Evolutionary conservation across 2,888 invertebrate species (phyloP).

Genomic region (Latheticus oryzae): DNA sequence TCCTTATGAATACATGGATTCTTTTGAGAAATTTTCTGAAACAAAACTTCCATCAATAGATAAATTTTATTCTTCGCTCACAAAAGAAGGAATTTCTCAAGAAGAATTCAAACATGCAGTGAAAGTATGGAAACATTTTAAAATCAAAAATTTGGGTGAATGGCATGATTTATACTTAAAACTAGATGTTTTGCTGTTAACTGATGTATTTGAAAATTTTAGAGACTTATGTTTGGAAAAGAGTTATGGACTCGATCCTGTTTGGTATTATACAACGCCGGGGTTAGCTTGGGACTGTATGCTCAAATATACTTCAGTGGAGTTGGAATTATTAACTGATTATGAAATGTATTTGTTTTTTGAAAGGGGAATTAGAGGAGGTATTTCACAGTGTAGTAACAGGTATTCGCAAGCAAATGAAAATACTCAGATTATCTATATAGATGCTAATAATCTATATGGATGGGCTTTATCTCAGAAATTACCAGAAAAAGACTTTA

Average conservation of each 20-base stretch:
- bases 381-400: constrained; percentile 32
- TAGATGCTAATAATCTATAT: constrained; percentile 41
- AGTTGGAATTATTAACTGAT: constrained; percentile 31
- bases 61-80: constrained; percentile 21
- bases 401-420: constrained; percentile 34
- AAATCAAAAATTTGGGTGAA: constrained; percentile 46
- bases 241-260: constrained; percentile 50
- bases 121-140: constrained; percentile 37
- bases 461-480: constrained; percentile 40
- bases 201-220: constrained; percentile 55
- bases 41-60: constrained; percentile 22
- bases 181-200: constrained; percentile 52
- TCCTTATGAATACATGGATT: constrained; percentile 22
- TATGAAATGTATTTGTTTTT: constrained; percentile 39
- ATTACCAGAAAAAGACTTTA: constrained; percentile 31
- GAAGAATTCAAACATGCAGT: constrained; percentile 35
- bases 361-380: constrained; percentile 36
- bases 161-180: constrained; percentile 53
- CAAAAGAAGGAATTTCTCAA: constrained; percentile 29
- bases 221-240: constrained; percentile 45
- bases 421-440: constrained; percentile 39
- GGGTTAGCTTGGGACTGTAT: constrained; percentile 49
- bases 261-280: constrained; percentile 49
- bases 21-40: constrained; percentile 23
- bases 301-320: constrained; percentile 43